Base-by-base conservation (phyloP, 1,140 invertebrate genomes). In the Chrysopa pallens region DNA sequence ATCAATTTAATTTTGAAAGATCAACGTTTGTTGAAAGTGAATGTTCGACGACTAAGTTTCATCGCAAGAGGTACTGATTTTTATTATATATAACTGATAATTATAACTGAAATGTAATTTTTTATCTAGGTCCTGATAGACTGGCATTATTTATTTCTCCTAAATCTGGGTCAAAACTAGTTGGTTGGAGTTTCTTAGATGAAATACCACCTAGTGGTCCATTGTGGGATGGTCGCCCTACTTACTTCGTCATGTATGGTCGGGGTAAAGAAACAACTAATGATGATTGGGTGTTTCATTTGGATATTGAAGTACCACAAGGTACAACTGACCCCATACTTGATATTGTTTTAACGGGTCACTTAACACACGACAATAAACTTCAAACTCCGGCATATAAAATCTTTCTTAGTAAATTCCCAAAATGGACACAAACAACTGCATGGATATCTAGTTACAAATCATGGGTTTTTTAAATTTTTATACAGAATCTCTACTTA, bases 341-440 rank as follows among this genome's bases (percentile, higher is more conserved):
- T 8, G 55, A 59, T 41, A 46, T 60, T 15, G 48, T 48, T 15
- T 27, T 60, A 7, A 45, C 45, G 11, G 54, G 52, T 2, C 48
- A 49, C 39, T 56, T 55, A 36, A 47, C 50, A 4, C 54, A 60
- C 40, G 47, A 52, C 14, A 41, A 52, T 23, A 48, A 46, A 40
- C 47, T 52, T 8, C 44, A 43, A 37, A 57, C 53, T 6, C 45
- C 52, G 11, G 42, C 51, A 12, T 62, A 53, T 54, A 39, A 41
- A 7, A 40, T 52, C 35, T 49, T 62, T 39, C 37, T 62, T 3
- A 49, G 45, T 2, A 44, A 56, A 48, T 50, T 62, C 42, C 60
- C 60, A 36, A 38, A 50, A 12, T 62, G 60, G 60, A 42, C 56
- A 31, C 50, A 54, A 51, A 42, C 56, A 2, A 54, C 51, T 6